Evolutionary conservation across 2,888 invertebrate species (phyloP).

Genomic region (Adela reaumurella): DNA sequence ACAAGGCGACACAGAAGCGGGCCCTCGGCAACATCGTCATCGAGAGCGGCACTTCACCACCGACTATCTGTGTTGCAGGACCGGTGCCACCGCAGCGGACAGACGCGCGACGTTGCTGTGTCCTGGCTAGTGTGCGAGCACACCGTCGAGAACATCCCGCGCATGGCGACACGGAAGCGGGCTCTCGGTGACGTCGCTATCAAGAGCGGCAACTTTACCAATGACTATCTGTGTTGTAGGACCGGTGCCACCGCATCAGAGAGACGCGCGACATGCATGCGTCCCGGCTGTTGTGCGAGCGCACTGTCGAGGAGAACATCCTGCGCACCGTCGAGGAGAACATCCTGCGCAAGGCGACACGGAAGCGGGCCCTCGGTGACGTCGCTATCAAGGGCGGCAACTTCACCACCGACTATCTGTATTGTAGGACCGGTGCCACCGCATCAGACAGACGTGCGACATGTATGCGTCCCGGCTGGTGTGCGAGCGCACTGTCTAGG

Average conservation of each 20-base stretch:
- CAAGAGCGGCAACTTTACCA: conserved; percentile 98
- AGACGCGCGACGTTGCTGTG: conserved; percentile 95
- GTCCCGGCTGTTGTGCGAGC: conserved; percentile 93
- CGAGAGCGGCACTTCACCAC: conserved; percentile 99
- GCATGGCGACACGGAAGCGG: conserved; percentile 97
- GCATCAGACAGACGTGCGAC: conserved; percentile 98
- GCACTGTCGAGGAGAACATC: conserved; percentile 98
- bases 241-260: conserved; percentile 97
- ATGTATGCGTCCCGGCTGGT: conserved; percentile 93
- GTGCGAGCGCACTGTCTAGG: conserved; percentile 94
- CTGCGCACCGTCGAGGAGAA: conserved; percentile 99
- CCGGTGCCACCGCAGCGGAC: conserved; percentile 97
- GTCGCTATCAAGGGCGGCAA: conserved; percentile 98
- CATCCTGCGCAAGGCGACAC: conserved; percentile 97
- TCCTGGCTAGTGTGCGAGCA: conserved; percentile 94
- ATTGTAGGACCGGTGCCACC: conserved; percentile 80
- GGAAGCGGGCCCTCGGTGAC: conserved; percentile 93
- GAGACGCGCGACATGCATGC: conserved; percentile 99
- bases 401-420: conserved; percentile 94
- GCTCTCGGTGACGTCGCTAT: conserved; percentile 95
- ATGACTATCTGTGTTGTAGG: conserved; percentile 63
- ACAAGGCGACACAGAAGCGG: conserved; percentile 99
- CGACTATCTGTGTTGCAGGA: conserved; percentile 97
- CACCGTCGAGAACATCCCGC: conserved; percentile 97
- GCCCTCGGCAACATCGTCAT: conserved; percentile 99